Conservation (phyloP, 1,140 invertebrate genomes). For the Calephelis nemesis region DNA sequence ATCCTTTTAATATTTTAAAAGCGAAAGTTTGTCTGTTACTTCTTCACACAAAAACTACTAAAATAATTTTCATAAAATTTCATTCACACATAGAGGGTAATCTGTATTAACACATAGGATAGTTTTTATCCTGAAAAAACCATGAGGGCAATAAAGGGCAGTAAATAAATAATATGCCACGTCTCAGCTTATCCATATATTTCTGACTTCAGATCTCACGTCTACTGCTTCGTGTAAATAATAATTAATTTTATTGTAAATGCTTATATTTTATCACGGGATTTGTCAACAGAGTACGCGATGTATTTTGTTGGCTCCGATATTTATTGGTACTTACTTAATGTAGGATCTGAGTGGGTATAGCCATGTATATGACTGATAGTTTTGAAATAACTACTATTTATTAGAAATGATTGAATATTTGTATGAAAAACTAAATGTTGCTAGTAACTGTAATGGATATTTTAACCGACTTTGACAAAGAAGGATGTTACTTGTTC, state of each 20-base stretch:
- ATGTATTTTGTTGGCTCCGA: slow-evolving; percentile 72
- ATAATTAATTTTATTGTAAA: slow-evolving; percentile 80
- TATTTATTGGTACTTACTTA: slow-evolving; percentile 74
- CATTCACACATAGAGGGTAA: no score
- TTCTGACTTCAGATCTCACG: slow-evolving; percentile 41
- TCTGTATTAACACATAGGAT: no score
- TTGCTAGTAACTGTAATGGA: no score
- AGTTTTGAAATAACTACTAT: slow-evolving; percentile 7
- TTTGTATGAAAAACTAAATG: no score
- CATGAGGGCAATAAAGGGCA: no score
- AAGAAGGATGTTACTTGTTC: no score
- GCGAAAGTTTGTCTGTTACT: no score
- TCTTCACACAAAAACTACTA: no score
- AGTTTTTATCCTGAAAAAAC: no score
- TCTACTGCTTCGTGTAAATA: slow-evolving; percentile 73
- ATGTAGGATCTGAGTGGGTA: slow-evolving; percentile 59
- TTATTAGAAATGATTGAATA: not conserved
- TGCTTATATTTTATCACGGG: slow-evolving; percentile 78
- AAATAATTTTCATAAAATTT: no score
- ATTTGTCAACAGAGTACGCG: slow-evolving; percentile 77
- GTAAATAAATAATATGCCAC: not conserved
- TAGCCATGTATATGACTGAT: slow-evolving; percentile 22
- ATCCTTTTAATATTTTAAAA: no score
- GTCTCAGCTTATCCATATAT: slow-evolving; percentile 41
- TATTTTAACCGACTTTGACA: no score